Conservation (phyloP, 1,140 invertebrate species). For the Aleiodes sp. region DNA sequence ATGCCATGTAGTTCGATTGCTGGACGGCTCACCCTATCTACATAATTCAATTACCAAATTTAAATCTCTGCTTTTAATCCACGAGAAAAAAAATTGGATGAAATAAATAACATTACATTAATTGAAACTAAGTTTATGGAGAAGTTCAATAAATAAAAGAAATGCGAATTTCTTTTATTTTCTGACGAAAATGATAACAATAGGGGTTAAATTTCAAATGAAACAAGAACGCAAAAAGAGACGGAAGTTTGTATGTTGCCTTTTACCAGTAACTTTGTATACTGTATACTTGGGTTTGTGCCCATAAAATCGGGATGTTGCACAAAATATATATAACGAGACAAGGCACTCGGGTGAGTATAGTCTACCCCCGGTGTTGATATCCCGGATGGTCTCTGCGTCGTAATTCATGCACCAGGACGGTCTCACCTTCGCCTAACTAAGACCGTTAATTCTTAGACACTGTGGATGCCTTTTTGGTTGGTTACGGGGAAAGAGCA, state of each 20-base stretch:
- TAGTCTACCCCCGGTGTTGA: conserved; percentile 41
- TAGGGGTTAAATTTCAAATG: conserved; percentile 4
- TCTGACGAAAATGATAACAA: neutral
- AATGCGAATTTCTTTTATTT: neutral
- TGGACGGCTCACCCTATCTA: too few species aligned
- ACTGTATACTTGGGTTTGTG: neutral
- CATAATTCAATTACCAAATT: too few species aligned
- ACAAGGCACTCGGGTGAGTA: conserved; percentile 35
- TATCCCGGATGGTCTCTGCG: conserved; percentile 56
- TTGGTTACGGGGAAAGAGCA: too few species aligned
- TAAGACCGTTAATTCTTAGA: conserved; percentile 66
- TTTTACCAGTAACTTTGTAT: neutral
- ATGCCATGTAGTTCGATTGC: too few species aligned
- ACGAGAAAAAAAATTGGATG: too few species aligned
- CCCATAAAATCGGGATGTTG: conserved; percentile 67
- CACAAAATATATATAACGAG: conserved; percentile 66
- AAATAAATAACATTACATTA: too few species aligned
- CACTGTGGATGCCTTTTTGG: conserved; percentile 23
- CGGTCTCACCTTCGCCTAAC: conserved; percentile 55
- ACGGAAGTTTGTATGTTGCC: conserved; percentile 38
- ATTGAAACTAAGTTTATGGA: too few species aligned
- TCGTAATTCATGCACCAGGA: conserved; percentile 56
- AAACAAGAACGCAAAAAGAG: conserved; percentile 25
- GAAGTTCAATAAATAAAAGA: neutral
- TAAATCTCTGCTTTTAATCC: too few species aligned